Base-by-base conservation (phyloP, 2,888 invertebrate genomes). In the Allygus modestus region DNA sequence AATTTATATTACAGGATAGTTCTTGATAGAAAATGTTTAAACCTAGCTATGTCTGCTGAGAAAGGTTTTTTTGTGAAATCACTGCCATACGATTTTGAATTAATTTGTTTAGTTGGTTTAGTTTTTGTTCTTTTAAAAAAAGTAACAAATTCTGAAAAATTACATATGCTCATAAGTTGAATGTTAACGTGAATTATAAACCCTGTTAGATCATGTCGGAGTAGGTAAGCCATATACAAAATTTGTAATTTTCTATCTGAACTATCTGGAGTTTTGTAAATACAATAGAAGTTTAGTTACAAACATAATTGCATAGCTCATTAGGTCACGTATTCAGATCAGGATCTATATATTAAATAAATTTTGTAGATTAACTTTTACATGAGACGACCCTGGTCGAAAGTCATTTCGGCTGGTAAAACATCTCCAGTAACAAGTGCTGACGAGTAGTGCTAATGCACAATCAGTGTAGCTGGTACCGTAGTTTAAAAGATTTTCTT, bases 201-300 rank as follows among this genome's bases (percentile, higher is more conserved):
- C 23, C 65, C 28, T 65, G 5, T 65, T 58, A 58, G 58, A 28
- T 65, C 5, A 31, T 28, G 17, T 65, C 7, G 4, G 65, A 58
- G 28, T 65, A 65, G 65, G 31, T 15, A 15, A 28, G 15, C 23
- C 58, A 23, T 37, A 46, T 15, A 54, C 23, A 54, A 28, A 2
- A 37, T 73, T 73, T 73, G 73, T 73, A 73, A 41, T 73, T 73
- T 73, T 73, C 73, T 73, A 73, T 43, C 73, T 37, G 33, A 73
- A 73, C 73, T 73, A 73, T 73, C 73, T 37, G 17, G 41, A 43
- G 31, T 43, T 28, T 23, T 73, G 73, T 73, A 73, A 65, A 65
- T 65, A 65, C 28, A 65, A 65, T 65, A 65, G 28, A 65, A 65
- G 28, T 65, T 65, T 65, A 65, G 65, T 65, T 65, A 9, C 54